Conservation (phyloP, 2,888 invertebrate genomes). For the Epinotia ramella region DNA sequence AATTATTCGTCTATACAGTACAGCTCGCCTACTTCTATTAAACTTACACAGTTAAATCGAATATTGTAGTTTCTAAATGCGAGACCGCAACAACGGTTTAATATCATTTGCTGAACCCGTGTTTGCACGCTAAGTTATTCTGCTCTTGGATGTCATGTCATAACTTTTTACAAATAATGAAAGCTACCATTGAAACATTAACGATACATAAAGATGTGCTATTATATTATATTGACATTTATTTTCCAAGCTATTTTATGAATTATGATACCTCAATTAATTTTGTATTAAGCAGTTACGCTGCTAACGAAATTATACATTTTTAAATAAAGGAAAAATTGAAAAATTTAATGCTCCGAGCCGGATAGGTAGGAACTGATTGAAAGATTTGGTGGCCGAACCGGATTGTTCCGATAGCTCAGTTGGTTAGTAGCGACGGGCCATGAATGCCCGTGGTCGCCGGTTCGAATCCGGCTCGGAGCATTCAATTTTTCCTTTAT, state of each 20-base stretch:
- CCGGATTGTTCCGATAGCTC: too few relatives aligned
- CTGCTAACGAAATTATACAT: too few relatives aligned
- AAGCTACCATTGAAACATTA: conserved; percentile 58
- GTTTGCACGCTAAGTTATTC: conserved; percentile 28
- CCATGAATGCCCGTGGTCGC: too few relatives aligned
- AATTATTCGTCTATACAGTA: conserved; percentile 74
- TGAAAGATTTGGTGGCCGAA: too few relatives aligned
- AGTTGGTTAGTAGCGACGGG: too few relatives aligned
- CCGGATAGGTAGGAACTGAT: too few relatives aligned
- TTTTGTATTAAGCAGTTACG: too few relatives aligned
- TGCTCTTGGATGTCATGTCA: conserved; percentile 15
- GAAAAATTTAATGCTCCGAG: too few relatives aligned
- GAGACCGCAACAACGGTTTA: conserved; percentile 45
- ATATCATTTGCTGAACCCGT: conserved; percentile 49
- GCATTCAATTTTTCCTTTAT: too few relatives aligned
- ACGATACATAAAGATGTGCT: conserved; percentile 23
- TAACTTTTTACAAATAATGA: conserved; percentile 67
- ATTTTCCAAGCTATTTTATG: conserved; percentile 29
- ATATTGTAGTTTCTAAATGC: conserved; percentile 42
- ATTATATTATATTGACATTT: conserved; percentile 40
- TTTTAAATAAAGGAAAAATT: too few relatives aligned
- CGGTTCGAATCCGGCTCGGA: too few relatives aligned
- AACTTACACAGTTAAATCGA: conserved; percentile 63
- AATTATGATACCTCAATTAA: too few relatives aligned
- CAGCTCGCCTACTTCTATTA: conserved; percentile 58